Conservation (phyloP, 2,113 vertebrate species). For the Notechis scutatus region DNA sequence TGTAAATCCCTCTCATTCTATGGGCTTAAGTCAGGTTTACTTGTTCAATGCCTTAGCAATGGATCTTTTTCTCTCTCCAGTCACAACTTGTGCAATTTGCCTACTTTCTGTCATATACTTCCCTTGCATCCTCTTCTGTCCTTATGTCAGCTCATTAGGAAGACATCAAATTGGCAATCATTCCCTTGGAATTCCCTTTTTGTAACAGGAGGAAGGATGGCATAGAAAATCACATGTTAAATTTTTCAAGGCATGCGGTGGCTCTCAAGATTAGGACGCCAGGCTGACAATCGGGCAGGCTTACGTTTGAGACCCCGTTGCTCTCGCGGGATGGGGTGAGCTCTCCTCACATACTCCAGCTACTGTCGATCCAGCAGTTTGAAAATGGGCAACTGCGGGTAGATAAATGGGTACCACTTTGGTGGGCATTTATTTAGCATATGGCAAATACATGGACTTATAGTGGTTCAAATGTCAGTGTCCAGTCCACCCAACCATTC, state of each 20-base stretch:
- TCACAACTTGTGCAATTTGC: neutral
- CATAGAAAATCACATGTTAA: neutral
- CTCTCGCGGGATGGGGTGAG: neutral
- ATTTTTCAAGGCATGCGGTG: neutral
- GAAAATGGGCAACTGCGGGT: neutral
- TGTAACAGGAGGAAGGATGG: neutral
- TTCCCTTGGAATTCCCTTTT: neutral
- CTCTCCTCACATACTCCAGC: neutral
- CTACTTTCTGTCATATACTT: neutral
- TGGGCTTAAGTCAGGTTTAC: neutral
- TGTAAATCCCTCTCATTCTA: neutral
- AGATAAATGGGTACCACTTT: neutral
- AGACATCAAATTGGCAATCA: no score
- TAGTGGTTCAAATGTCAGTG: no score
- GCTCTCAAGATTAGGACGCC: neutral
- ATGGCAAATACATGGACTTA: no score
- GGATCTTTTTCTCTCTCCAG: neutral
- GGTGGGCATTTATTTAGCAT: neutral
- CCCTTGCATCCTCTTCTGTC: neutral
- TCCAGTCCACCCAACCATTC: no score
- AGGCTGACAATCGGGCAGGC: neutral
- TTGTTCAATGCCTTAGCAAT: neutral
- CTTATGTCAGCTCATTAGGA: neutral
- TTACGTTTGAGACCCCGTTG: neutral
- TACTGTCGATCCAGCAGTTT: neutral